A percentile compares a stretch with the other conserved stretches of the same genome.
These are phyloP conservation scores for Xiphydria camelus DNA, from an alignment of 2,888 invertebrate species.

Conservation along the genomic window DNA sequence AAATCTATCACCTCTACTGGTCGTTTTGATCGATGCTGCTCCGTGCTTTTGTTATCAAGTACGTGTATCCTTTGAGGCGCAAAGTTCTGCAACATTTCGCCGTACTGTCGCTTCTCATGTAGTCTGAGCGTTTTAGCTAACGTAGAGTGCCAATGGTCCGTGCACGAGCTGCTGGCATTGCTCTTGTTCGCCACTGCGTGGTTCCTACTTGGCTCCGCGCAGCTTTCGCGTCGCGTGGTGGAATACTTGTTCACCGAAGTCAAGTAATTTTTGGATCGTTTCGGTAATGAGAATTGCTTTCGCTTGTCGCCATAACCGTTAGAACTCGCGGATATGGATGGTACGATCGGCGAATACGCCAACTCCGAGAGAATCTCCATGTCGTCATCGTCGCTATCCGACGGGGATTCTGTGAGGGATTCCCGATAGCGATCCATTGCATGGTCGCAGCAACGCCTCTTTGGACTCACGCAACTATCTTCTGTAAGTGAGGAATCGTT, in stretches of 20 bases:
- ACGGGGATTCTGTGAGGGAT: conserved; percentile 22
- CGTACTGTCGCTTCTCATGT: conserved; percentile 40
- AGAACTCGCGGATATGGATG: too few species aligned
- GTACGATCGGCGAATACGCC: too few species aligned
- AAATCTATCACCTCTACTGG: conserved; percentile 39
- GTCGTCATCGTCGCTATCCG: conserved; percentile 31
- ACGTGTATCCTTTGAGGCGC: conserved; percentile 30
- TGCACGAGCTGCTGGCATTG: too few species aligned
- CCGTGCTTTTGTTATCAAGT: conserved; percentile 19
- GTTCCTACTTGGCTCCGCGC: too few species aligned
- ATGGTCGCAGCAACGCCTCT: conserved; percentile 30
- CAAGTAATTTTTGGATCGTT: too few species aligned
- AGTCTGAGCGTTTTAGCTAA: conserved; percentile 27
- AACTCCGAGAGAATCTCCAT: conserved; percentile 27
- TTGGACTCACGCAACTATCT: conserved; percentile 27
- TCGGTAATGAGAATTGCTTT: too few species aligned
- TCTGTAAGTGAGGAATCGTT: conserved; percentile 21
- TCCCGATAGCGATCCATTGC: conserved; percentile 10
- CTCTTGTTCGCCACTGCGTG: too few species aligned
- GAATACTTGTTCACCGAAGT: too few species aligned
- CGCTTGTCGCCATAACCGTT: too few species aligned
- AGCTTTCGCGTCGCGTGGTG: too few species aligned
- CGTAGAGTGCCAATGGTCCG: conserved; percentile 4
- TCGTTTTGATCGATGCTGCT: conserved; percentile 12
- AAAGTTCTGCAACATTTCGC: conserved; percentile 40